Evolutionary conservation across 2,888 invertebrate species (phyloP).

Genomic region (Cosmia pyralina): DNA sequence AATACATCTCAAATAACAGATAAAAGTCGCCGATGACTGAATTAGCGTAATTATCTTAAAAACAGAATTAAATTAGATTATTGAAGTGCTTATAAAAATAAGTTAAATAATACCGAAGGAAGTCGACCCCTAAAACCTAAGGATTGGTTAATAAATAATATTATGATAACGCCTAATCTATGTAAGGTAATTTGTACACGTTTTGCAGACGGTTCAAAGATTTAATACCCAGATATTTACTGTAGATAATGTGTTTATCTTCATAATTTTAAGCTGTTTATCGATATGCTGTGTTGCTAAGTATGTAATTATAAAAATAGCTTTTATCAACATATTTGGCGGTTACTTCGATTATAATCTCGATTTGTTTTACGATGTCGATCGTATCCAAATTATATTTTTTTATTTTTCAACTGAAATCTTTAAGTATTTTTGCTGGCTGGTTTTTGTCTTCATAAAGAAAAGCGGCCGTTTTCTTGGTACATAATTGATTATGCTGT

Average conservation of each 20-base stretch:
- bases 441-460: too few species aligned
- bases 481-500: background rate
- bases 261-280: conserved; percentile 49
- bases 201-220: conserved; percentile 40
- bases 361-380: conserved; percentile 16
- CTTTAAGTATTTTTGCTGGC: too few species aligned
- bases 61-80: conserved; percentile 9
- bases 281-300: conserved; percentile 45
- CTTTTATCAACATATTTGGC: conserved; percentile 4
- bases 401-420: background rate
- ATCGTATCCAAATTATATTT: background rate
- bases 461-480: background rate
- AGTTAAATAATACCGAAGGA: conserved; percentile 25
- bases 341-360: conserved; percentile 4
- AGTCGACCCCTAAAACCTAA: conserved; percentile 10
- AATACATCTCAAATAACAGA: background rate
- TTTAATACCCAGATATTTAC: conserved; percentile 33
- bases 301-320: conserved; percentile 29
- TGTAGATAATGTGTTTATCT: conserved; percentile 36
- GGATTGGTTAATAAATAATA: conserved; percentile 23
- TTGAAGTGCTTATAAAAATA: background rate
- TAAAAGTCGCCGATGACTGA: background rate
- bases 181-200: conserved; percentile 29
- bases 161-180: conserved; percentile 37
- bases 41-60: conserved; percentile 6